Base-by-base conservation (phyloP, 2,888 invertebrate species). In the Crocallis elinguaria region DNA sequence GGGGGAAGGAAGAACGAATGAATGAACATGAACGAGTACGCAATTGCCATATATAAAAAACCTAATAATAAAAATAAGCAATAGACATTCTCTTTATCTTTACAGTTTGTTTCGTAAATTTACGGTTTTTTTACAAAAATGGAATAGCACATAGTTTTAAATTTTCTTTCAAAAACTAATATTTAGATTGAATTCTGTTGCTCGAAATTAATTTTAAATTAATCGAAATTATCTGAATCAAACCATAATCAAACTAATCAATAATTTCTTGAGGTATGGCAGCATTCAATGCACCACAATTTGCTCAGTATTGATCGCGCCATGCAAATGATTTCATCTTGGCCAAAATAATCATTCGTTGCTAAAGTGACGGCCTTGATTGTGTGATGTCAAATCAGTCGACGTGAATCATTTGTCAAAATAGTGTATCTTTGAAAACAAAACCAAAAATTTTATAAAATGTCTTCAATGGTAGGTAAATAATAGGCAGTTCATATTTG, bases 401-500 rank as follows among this genome's bases (percentile, higher is more conserved):
- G 68, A 80, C 81, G 87, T 87, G 84, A 87, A 85, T 84, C 75
- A 83, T 79, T 81, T 80, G 79, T 84, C 82, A 81, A 75, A 73
- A 74, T 67, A 71, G 62, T 68, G 60, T 64, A 67, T 41, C 64
- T 66, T 57, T 66, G 60, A 63, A 60, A 59, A 71, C 55, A 67
- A 64, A 60, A 68, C 66, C 54, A 63, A 60, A 59, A 60, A 59
- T 60, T 56, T 60, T 43, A 33, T 62, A 81, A 73, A 75, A 88
- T 90, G 90, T 81, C 88, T 79, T 73, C 86, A 72, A 73, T 86
- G 82, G 89, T 89, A 78, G 80, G 88, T 82, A 43, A 52, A 45
- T 51, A 45, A 23, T 44, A 23, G 13, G 33, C 48, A 32, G 27
- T 27, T 19, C 19, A 19, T n/a, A n/a, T n/a, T n/a, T n/a, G n/a